Evolutionary conservation across 2,113 vertebrate genomes (phyloP), one percentile per base, ranked within the genome.

Genomic region (Thalassarche chlororhynchos): DNA sequence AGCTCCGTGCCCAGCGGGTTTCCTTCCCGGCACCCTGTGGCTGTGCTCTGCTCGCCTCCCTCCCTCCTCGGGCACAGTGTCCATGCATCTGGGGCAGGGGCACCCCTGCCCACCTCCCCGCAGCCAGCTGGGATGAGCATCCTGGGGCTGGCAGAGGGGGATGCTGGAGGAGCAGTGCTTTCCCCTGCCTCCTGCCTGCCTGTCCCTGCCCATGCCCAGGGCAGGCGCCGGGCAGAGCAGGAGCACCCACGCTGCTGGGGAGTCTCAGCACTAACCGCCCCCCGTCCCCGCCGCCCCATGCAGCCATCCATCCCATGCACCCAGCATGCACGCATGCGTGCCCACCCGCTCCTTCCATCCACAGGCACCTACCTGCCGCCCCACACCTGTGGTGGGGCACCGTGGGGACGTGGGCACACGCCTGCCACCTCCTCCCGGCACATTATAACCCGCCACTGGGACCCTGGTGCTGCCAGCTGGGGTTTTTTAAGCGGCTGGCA

Each of bases 401-500:
- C 12, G 5, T 1, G 40, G 76, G 42, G 70, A 49, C n/a, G 4
- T 2, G 60, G 83, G 60, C 58, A 90, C 88, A 18, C 16, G 17
- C 72, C 78, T 3, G 42, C 80, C 96, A 55, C 76, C 96, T 97
- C 93, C 83, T 94, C 90, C 66, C 9, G 85, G 96, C 96, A 65
- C 80, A 55, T 44, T 68, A 34, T 47, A 91, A 68, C 90, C 88
- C 11, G 65, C 65, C 86, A 83, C 95, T 97, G 97, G 77, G 57
- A 83, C 84, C 76, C 44, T n/a, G 15, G 28, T 1, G 10, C 55
- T 54, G 86, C 96, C 95, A 90, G 64, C 1, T 4, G 29, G 94
- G 90, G 90, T 87, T 85, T 98, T 98, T 97, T 95, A 98, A 98
- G 96, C 8, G 15, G 84, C 96, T 96, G 89, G 84, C 95, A 96